A percentile compares a stretch with the other conserved stretches of the same genome.
Conservation (phyloP, 1,140 invertebrate genomes). For the Pogonus chalceus region DNA sequence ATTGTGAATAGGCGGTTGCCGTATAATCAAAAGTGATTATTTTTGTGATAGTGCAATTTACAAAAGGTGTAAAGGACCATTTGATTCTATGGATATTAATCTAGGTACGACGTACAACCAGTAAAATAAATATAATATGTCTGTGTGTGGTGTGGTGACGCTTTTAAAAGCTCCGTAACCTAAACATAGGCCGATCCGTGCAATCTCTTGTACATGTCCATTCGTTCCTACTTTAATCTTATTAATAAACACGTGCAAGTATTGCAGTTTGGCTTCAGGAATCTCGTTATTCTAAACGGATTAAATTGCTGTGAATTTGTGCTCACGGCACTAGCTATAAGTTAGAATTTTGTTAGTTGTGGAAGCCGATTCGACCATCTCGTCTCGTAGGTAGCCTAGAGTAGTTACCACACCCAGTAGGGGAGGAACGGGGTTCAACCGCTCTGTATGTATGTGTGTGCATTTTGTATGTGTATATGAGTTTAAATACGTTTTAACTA, state of each 20-base stretch:
- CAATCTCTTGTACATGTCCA: constrained; percentile 13
- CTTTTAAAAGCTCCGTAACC: neutral
- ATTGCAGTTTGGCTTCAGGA: constrained; percentile 35
- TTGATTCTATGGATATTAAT: constrained; percentile 8
- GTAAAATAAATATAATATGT: neutral
- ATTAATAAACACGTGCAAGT: constrained; percentile 41
- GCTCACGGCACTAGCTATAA: constrained; percentile 18
- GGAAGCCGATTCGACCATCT: constrained; percentile 22
- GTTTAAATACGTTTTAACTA: too few relatives aligned
- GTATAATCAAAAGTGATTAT: constrained; percentile 10
- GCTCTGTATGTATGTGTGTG: constrained; percentile 9
- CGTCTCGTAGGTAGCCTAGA: constrained; percentile 19
- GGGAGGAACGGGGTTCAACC: constrained; percentile 18
- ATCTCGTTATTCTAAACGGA: constrained; percentile 45
- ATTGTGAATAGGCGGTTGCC: constrained; percentile 11
- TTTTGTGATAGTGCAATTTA: constrained; percentile 11
- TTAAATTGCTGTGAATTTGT: constrained; percentile 27
- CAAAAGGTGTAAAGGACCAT: neutral
- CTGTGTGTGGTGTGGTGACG: neutral
- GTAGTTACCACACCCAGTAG: constrained; percentile 40
- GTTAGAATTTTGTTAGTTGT: constrained; percentile 35
- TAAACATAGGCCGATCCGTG: constrained; percentile 11
- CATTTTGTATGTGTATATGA: neutral
- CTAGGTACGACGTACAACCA: neutral
- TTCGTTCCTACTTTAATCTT: constrained; percentile 39